A percentile compares a stretch with the other conserved stretches of the same genome.
phyloP scores from a whole-genome alignment of 2,888 invertebrate species.

The Oxytorus armatus region DNA sequence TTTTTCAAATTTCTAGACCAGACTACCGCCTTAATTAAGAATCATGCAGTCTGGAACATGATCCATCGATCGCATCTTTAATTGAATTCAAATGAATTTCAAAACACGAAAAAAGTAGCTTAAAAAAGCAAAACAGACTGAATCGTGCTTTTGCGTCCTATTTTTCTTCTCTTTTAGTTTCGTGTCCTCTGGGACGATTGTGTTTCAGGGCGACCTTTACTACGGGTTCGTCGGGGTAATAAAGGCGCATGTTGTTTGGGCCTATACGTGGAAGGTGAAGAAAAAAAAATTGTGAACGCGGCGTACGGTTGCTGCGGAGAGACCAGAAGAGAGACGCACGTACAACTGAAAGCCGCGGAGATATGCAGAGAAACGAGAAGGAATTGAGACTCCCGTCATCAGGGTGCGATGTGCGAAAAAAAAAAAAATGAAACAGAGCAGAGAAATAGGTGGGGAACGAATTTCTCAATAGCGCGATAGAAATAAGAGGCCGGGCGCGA shows the following conservation, averaged over 20 bases:
- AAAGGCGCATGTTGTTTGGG: slow-evolving; percentile 10
- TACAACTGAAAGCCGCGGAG: background rate
- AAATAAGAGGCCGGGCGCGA: slow-evolving; percentile 2
- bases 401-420: slow-evolving; percentile 5
- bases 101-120: background rate
- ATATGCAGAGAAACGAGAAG: background rate
- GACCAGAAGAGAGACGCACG: background rate
- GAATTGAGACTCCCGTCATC: slow-evolving; percentile 24
- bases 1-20: too few species aligned
- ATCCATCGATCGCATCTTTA: too few species aligned
- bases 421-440: slow-evolving; percentile 18
- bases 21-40: too few species aligned
- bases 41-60: too few species aligned
- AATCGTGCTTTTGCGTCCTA: background rate
- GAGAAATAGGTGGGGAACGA: slow-evolving; percentile 37
- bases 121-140: background rate
- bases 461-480: slow-evolving; percentile 49
- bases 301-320: background rate
- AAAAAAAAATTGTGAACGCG: slow-evolving; percentile 11
- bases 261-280: slow-evolving; percentile 25
- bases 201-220: slow-evolving; percentile 22
- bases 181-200: background rate
- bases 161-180: background rate
- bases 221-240: slow-evolving; percentile 26
- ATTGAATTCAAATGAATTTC: background rate